These are phyloP conservation scores for Lethenteron reissneri DNA, from an alignment of 2,113 vertebrate species.

Conservation along the genomic window DNA sequence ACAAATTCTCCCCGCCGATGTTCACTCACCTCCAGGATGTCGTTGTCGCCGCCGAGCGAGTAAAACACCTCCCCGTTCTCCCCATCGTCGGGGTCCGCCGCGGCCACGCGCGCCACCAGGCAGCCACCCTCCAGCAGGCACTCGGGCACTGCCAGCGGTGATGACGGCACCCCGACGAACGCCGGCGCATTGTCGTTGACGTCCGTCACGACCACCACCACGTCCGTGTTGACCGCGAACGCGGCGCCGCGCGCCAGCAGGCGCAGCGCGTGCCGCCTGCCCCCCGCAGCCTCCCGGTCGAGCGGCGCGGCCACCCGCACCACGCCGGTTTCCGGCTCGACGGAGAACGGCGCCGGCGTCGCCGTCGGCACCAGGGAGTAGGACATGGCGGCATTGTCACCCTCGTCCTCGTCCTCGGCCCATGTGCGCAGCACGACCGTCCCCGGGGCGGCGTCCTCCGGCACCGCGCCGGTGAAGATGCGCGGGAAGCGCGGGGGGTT, in stretches of 20 bases:
- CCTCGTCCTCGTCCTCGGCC: slow-evolving; percentile 69
- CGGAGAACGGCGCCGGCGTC: slow-evolving; percentile 63
- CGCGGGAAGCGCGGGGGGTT: slow-evolving; percentile 82
- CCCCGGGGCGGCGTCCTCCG: slow-evolving; percentile 68
- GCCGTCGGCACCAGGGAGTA: slow-evolving; percentile 55
- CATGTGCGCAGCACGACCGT: slow-evolving; percentile 65
- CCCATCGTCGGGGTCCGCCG: no score
- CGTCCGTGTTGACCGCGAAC: slow-evolving; percentile 87
- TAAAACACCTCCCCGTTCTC: no score
- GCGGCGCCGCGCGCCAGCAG: slow-evolving; percentile 80
- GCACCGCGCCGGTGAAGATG: slow-evolving; percentile 68
- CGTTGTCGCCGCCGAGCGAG: no score
- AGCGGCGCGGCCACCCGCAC: slow-evolving; percentile 63
- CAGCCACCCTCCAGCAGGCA: no score
- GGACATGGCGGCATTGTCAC: slow-evolving; percentile 52
- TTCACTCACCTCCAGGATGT: no score
- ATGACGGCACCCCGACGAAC: slow-evolving; percentile 19
- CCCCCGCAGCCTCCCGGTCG: slow-evolving; percentile 68
- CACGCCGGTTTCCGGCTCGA: slow-evolving; percentile 60
- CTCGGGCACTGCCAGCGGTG: no score
- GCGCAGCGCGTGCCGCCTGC: slow-evolving; percentile 60
- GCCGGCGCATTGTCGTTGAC: slow-evolving; percentile 71
- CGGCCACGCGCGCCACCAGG: no score
- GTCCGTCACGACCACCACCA: slow-evolving; percentile 73
- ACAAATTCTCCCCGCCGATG: no score